phyloP scores from a whole-genome alignment of 2,797 vertebrate species.

The Fistularia commersonii region DNA sequence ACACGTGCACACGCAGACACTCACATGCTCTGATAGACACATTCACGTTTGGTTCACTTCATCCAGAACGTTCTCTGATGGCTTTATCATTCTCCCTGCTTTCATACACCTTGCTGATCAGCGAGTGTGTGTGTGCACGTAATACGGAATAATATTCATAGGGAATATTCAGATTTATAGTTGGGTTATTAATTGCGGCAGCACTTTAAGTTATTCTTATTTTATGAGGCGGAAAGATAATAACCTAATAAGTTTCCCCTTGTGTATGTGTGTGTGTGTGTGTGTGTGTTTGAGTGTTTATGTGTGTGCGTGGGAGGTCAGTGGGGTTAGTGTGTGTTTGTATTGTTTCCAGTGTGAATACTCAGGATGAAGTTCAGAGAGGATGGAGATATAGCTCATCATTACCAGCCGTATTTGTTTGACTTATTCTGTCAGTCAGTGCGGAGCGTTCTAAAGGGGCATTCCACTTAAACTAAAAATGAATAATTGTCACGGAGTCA shows the following conservation, averaged over 20 bases:
- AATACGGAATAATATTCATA: constrained; percentile 75
- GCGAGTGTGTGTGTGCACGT: constrained; percentile 38
- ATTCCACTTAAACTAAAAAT: constrained; percentile 38
- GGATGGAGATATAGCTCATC: constrained; percentile 47
- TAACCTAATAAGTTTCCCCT: constrained; percentile 79
- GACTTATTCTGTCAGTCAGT: constrained; percentile 42
- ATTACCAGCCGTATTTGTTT: constrained; percentile 43
- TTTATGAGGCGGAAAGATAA: constrained; percentile 84
- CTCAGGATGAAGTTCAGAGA: constrained; percentile 39
- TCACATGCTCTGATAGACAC: constrained; percentile 48
- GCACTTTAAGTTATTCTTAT: constrained; percentile 77
- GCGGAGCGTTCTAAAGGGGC: constrained; percentile 28
- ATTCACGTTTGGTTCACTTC: constrained; percentile 56
- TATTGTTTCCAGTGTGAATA: constrained; percentile 58
- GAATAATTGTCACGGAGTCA: constrained; percentile 22
- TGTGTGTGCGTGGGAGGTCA: too few relatives aligned
- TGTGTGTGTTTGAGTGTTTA: constrained; percentile 12
- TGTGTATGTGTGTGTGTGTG: constrained; percentile 15
- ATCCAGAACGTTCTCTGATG: constrained; percentile 73
- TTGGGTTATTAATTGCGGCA: constrained; percentile 77
- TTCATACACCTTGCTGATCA: constrained; percentile 48
- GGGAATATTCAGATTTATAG: constrained; percentile 81
- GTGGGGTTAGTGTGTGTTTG: constrained; percentile 58
- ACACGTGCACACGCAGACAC: constrained; percentile 37
- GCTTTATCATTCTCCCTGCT: constrained; percentile 70